Evolutionary conservation across 2,888 invertebrate species (phyloP).

Genomic region (Coelopa pilipes): DNA sequence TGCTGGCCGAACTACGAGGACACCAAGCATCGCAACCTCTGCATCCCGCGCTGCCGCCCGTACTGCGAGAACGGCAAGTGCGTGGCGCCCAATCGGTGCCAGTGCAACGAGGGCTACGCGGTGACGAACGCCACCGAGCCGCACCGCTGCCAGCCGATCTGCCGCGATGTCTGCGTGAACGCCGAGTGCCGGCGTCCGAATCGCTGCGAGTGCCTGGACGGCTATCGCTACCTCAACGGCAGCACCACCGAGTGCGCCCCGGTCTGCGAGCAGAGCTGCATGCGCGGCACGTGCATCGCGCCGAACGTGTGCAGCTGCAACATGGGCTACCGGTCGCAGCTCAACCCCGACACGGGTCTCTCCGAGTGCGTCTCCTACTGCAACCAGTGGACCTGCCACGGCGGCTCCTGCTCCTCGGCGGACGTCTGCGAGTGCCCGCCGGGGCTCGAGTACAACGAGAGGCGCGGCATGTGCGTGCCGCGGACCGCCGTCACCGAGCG

Average conservation of each 20-base stretch:
- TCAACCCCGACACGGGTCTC: constrained; percentile 42
- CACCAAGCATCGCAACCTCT: constrained; percentile 54
- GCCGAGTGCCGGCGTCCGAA: constrained; percentile 71
- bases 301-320: constrained; percentile 69
- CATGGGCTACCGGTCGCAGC: constrained; percentile 59
- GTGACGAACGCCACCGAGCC: constrained; percentile 55
- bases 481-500: constrained; percentile 31
- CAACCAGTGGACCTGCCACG: constrained; percentile 50
- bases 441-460: constrained; percentile 45
- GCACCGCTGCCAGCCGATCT: constrained; percentile 54
- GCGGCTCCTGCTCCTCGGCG: constrained; percentile 46
- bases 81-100: constrained; percentile 67
- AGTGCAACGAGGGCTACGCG: constrained; percentile 64
- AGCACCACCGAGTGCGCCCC: constrained; percentile 60
- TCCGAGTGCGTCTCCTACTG: constrained; percentile 49
- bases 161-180: constrained; percentile 59
- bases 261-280: constrained; percentile 56
- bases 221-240: constrained; percentile 57
- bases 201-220: constrained; percentile 68
- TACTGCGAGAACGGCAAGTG: constrained; percentile 67
- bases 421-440: constrained; percentile 47
- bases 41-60: constrained; percentile 59
- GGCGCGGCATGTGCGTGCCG: constrained; percentile 46
- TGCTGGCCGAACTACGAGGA: constrained; percentile 60
- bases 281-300: constrained; percentile 57